A percentile compares a stretch with the other conserved stretches of the same genome.
phyloP scores from a whole-genome alignment of 2,888 invertebrate genomes.

The Cosmopolites sordidus region DNA sequence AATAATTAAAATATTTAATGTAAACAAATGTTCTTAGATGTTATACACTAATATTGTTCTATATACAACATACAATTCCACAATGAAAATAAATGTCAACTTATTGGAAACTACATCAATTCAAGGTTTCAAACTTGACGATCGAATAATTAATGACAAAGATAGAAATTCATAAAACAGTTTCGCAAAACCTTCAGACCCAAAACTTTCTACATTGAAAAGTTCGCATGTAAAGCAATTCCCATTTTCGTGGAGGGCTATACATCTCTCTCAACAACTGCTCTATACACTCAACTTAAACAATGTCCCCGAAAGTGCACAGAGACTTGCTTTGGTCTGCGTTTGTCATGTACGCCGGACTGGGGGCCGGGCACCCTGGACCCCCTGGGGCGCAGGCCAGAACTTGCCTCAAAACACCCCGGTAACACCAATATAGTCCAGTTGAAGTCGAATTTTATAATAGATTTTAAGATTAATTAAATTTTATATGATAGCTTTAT shows the following conservation, averaged over 20 bases:
- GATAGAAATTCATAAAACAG: no score
- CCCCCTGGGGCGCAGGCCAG: constrained; percentile 12
- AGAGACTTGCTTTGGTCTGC: constrained; percentile 34
- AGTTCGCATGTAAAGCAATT: constrained; percentile 28
- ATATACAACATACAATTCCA: no score
- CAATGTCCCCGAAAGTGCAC: constrained; percentile 33
- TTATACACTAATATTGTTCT: no score
- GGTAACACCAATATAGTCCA: background rate
- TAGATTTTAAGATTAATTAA: no score
- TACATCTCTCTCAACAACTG: constrained; percentile 29
- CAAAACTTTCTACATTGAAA: constrained; percentile 19
- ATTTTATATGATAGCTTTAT: no score
- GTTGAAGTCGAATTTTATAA: no score
- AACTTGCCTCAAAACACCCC: constrained; percentile 8
- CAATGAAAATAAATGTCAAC: no score
- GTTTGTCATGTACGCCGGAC: constrained; percentile 35
- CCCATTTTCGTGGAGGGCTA: constrained; percentile 27
- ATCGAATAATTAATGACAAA: no score
- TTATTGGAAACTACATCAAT: no score
- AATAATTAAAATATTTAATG: no score
- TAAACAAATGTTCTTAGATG: no score
- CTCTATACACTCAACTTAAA: constrained; percentile 31
- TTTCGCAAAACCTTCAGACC: background rate
- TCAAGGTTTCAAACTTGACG: no score
- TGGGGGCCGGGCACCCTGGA: constrained; percentile 5